phyloP scores from a whole-genome alignment of 2,113 vertebrate genomes.

The Sebastes fasciatus region DNA sequence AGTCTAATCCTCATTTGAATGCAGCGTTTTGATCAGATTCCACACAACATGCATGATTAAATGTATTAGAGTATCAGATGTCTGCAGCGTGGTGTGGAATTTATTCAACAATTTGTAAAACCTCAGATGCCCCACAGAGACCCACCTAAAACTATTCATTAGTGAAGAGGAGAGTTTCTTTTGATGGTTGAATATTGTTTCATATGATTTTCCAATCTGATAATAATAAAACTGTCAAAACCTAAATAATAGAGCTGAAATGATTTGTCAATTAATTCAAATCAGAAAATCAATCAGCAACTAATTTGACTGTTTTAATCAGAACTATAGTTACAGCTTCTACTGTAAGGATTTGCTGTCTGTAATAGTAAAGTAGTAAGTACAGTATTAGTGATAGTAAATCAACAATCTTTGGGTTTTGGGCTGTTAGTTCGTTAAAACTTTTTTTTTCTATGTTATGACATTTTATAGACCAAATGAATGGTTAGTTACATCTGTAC shows the following conservation, averaged over 20 bases:
- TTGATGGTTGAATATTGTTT: neutral
- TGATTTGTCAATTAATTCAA: neutral
- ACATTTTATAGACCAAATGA: neutral
- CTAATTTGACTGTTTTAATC: neutral
- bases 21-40: constrained; percentile 33
- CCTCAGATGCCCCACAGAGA: neutral
- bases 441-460: neutral
- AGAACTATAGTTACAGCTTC: neutral
- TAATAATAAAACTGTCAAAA: neutral
- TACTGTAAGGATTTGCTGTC: neutral
- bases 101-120: constrained; percentile 11
- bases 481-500: neutral
- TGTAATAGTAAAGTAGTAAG: neutral
- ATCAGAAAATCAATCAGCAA: neutral
- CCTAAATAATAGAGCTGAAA: neutral
- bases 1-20: constrained; percentile 31
- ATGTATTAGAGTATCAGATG: constrained; percentile 41
- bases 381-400: neutral
- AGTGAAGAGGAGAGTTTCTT: neutral
- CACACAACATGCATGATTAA: constrained; percentile 28
- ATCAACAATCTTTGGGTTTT: neutral
- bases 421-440: neutral
- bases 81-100: constrained; percentile 6
- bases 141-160: neutral
- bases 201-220: neutral